phyloP scores from a whole-genome alignment of 2,113 vertebrate genomes.

The Mormyrus lacerda region DNA sequence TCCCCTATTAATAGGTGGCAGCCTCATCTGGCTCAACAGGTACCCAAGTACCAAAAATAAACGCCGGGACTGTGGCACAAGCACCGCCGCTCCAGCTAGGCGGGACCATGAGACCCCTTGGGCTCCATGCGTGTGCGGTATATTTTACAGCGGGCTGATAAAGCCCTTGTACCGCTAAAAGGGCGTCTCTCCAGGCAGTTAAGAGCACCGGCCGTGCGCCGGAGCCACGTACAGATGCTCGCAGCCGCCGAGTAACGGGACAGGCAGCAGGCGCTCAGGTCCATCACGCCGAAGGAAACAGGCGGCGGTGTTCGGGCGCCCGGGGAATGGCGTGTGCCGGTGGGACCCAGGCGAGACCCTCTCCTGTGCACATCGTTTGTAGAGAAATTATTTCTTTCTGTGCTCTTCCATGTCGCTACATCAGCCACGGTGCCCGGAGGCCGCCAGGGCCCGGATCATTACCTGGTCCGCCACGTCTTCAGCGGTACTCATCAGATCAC shows the following conservation, averaged over 20 bases:
- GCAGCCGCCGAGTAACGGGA: background rate
- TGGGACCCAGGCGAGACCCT: background rate
- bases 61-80: background rate
- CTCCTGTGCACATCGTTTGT: background rate
- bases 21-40: background rate
- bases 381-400: background rate
- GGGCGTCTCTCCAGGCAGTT: background rate
- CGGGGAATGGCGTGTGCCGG: background rate
- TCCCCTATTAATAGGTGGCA: background rate
- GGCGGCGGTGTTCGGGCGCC: background rate
- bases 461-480: slow-evolving; percentile 73
- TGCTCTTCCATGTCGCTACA: background rate
- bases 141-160: background rate
- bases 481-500: slow-evolving; percentile 65
- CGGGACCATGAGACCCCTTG: background rate
- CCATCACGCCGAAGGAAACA: background rate
- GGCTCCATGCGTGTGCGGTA: background rate
- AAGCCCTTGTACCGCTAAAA: background rate
- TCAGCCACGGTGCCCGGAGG: background rate
- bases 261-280: background rate
- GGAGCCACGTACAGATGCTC: background rate
- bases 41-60: background rate
- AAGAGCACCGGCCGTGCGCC: background rate
- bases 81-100: background rate
- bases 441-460: slow-evolving; percentile 24